Evolutionary conservation across 2,888 invertebrate genomes (phyloP), one percentile per base, ranked within the genome.

Genomic region (Ryuthela nishihirai): DNA sequence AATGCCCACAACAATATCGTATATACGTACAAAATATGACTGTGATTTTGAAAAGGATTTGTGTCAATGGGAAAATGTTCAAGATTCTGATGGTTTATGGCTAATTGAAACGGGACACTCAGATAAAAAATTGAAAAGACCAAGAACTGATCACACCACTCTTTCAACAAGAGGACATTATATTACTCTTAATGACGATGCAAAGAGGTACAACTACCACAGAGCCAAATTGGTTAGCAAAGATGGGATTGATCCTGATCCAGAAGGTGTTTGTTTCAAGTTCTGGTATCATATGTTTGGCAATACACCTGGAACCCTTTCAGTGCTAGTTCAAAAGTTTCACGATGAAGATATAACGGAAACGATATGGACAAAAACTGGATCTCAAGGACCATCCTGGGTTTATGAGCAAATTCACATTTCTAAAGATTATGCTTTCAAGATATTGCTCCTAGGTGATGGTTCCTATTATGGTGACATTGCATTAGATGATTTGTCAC

Each of bases 281-380:
- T 65, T 65, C 34, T 65, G 64, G 65, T 65, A 65, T 49, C 54
- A 64, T 29, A 61, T 65, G 41, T 50, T 56, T 18, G 65, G 65
- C 10, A 50, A 48, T 34, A 39, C 43, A 21, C 59, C 59, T 5
- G 59, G 59, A 21, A 17, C 26, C n/a, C 17, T 49, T 26, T 47
- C 52, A n/a, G n/a, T 47, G 23, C 47, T 25, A 39, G 32, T 25
- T 4, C 48, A 49, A 15, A 32, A 53, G 4, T 49, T 59, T 12
- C 38, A 52, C 20, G 54, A 63, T 9, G 42, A 40, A n/a, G 55
- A 63, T 9, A 59, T 52, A 25, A 7, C 24, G 0, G 47, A 44
- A 40, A 49, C 40, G 2, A 6, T 44, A 6, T 63, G 59, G 55
- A 38, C 23, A 3, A 39, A 32, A 38, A 21, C 32, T 9, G 62